Evolutionary conservation across 2,113 vertebrate species (phyloP).

Genomic region (Blennius ocellaris): DNA sequence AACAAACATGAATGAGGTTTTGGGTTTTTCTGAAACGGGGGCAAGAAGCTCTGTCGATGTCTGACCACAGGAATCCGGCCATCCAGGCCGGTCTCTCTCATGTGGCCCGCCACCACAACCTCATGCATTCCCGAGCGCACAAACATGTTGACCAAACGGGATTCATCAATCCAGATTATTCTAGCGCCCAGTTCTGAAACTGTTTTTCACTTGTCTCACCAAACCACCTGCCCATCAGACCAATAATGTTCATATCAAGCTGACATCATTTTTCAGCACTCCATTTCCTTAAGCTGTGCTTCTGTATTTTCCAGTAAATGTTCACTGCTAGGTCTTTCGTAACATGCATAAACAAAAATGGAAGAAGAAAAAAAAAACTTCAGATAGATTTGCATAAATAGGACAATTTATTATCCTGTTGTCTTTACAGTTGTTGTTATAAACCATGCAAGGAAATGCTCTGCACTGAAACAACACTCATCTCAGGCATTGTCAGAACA

Average conservation of each 20-base stretch:
- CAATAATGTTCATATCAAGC: constrained; percentile 74
- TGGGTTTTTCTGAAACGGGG: constrained; percentile 63
- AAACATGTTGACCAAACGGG: constrained; percentile 85
- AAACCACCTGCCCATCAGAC: constrained; percentile 79
- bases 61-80: constrained; percentile 82
- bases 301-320: constrained; percentile 42
- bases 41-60: constrained; percentile 75
- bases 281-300: constrained; percentile 46
- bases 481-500: constrained; percentile 66
- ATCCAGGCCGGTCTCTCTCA: constrained; percentile 73
- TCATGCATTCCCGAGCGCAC: constrained; percentile 82
- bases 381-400: no score
- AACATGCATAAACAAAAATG: constrained; percentile 18
- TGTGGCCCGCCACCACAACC: constrained; percentile 82
- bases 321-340: constrained; percentile 16
- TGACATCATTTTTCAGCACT: constrained; percentile 45
- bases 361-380: no score
- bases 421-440: background rate
- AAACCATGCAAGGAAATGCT: constrained; percentile 1
- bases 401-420: no score
- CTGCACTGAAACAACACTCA: constrained; percentile 11
- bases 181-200: constrained; percentile 75
- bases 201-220: constrained; percentile 82
- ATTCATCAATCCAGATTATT: constrained; percentile 81
- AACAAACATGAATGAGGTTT: constrained; percentile 72